phyloP scores from a whole-genome alignment of 2,888 invertebrate species.

The Andrena trimmerana region DNA sequence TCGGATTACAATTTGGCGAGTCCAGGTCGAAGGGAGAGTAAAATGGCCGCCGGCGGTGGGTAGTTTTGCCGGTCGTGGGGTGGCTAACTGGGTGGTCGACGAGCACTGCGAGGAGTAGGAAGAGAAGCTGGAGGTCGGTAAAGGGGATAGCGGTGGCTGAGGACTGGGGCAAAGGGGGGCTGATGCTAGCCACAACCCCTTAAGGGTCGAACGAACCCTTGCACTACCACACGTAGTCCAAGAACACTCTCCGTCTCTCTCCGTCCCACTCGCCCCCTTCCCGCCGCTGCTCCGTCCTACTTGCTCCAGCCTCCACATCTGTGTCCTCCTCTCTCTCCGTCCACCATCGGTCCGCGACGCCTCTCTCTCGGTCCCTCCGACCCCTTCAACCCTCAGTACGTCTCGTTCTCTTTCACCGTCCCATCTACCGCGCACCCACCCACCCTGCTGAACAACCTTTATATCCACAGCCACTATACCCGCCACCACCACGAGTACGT shows the following conservation, averaged over 20 bases:
- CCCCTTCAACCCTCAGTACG: constrained; percentile 49
- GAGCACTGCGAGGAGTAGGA: constrained; percentile 65
- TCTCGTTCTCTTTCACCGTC: constrained; percentile 64
- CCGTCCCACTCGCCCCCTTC: constrained; percentile 47
- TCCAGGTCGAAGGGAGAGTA: constrained; percentile 83
- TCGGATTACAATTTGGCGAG: constrained; percentile 84
- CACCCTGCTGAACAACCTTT: constrained; percentile 81
- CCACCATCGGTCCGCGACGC: constrained; percentile 23
- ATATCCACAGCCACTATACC: constrained; percentile 82
- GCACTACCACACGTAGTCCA: constrained; percentile 82
- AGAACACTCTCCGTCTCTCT: constrained; percentile 63
- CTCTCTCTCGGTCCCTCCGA: constrained; percentile 45
- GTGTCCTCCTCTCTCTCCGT: constrained; percentile 60
- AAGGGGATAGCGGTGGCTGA: constrained; percentile 69
- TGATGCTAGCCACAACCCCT: constrained; percentile 85
- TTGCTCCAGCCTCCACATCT: constrained; percentile 61
- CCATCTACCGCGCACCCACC: constrained; percentile 59
- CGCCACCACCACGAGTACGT: constrained; percentile 76
- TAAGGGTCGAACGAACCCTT: constrained; percentile 85
- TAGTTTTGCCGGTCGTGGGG: constrained; percentile 82
- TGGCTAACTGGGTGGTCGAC: constrained; percentile 80
- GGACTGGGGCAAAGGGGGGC: constrained; percentile 73
- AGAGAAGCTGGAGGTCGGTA: constrained; percentile 68
- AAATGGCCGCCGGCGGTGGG: constrained; percentile 85
- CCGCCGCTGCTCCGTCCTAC: constrained; percentile 51